Evolutionary conservation across 2,113 vertebrate genomes (phyloP).

Genomic region (Xenopus borealis): DNA sequence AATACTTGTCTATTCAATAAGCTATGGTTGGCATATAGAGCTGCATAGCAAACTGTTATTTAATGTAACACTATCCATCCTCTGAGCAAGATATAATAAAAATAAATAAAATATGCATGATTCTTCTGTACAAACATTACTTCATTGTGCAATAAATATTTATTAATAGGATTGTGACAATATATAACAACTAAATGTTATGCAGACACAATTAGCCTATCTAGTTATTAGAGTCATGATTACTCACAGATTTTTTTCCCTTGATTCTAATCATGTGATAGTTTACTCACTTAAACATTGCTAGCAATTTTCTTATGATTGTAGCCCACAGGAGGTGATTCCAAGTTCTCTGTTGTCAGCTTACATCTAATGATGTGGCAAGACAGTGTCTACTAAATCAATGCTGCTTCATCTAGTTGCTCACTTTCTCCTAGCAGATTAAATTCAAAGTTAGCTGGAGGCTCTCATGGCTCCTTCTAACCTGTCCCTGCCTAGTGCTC

Average conservation of each 20-base stretch:
- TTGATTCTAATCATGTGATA: constrained; percentile 74
- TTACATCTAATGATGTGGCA: constrained; percentile 57
- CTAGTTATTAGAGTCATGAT: constrained; percentile 70
- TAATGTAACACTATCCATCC: too few relatives aligned
- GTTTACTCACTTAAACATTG: constrained; percentile 69
- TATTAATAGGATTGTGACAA: constrained; percentile 6
- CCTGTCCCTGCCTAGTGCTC: too few relatives aligned
- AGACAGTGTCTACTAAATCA: constrained; percentile 55
- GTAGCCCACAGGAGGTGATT: constrained; percentile 68
- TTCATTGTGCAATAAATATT: too few relatives aligned
- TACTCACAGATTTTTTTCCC: constrained; percentile 64
- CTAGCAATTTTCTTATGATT: constrained; percentile 73
- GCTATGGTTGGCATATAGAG: neutral
- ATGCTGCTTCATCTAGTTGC: constrained; percentile 66
- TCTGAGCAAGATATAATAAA: neutral
- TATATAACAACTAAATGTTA: constrained; percentile 39
- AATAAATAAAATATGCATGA: too few relatives aligned
- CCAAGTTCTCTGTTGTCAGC: constrained; percentile 60
- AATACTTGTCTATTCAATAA: too few relatives aligned
- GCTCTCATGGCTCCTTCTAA: too few relatives aligned
- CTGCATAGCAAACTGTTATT: neutral
- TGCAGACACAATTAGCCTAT: constrained; percentile 52
- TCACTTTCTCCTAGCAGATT: constrained; percentile 59
- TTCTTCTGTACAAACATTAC: too few relatives aligned
- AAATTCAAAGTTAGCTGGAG: constrained; percentile 43